Conservation (phyloP, 1,140 invertebrate genomes). For the Microplitis mediator region DNA sequence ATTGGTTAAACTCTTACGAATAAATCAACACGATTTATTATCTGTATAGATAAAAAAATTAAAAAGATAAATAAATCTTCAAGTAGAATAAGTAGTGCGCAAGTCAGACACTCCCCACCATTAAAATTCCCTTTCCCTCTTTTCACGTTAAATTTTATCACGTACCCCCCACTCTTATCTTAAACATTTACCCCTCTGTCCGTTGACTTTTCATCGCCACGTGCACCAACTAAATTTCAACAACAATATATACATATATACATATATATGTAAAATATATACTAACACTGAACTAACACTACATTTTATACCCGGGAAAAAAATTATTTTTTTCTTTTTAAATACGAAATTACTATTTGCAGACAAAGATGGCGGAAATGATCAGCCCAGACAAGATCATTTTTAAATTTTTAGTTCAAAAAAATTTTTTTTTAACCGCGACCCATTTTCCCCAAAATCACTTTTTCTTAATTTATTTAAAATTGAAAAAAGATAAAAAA, state of each 20-base stretch:
- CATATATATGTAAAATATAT: too few species aligned
- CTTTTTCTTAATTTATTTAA: not conserved
- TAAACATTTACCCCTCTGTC: not conserved
- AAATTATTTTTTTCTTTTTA: too few species aligned
- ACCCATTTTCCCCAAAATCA: too few species aligned
- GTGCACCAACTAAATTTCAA: constrained; percentile 46
- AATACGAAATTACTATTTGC: too few species aligned
- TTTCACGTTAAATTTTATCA: not conserved
- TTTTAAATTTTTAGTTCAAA: too few species aligned
- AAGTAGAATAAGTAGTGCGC: constrained; percentile 2
- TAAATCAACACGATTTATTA: too few species aligned
- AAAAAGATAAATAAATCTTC: not conserved
- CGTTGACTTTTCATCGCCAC: constrained; percentile 34
- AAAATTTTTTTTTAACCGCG: too few species aligned
- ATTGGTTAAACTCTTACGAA: too few species aligned
- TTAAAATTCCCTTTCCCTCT: not conserved
- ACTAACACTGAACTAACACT: too few species aligned
- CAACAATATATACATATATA: not conserved
- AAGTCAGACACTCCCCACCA: constrained; percentile 2
- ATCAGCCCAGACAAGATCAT: too few species aligned
- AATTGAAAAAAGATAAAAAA: not conserved
- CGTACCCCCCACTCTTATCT: not conserved
- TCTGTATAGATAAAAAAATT: not conserved
- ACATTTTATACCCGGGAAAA: too few species aligned
- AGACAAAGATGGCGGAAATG: too few species aligned